A percentile compares a stretch with the other conserved stretches of the same genome.
These are phyloP conservation scores for Coregonus sp. DNA, from an alignment of 2,797 vertebrate species.

Conservation along the genomic window DNA sequence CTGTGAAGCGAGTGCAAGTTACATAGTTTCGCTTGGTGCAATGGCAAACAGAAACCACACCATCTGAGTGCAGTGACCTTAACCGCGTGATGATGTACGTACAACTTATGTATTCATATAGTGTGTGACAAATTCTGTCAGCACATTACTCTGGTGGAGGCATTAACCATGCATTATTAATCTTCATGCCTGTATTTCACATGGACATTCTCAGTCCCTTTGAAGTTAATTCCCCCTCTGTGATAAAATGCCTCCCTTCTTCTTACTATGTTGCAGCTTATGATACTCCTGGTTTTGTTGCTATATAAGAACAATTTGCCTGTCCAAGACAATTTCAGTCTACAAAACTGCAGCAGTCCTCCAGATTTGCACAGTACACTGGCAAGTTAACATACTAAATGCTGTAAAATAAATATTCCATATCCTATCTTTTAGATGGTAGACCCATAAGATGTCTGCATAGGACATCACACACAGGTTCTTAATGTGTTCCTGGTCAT, in stretches of 20 bases:
- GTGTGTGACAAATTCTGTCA: conserved; percentile 64
- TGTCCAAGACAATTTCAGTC: conserved; percentile 44
- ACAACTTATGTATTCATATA: conserved; percentile 52
- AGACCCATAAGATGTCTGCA: not conserved
- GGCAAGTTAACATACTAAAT: not conserved
- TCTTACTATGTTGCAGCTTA: not conserved
- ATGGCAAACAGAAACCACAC: conserved; percentile 28
- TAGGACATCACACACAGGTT: conserved; percentile 9
- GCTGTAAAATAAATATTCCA: conserved; percentile 11
- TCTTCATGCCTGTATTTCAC: conserved; percentile 48
- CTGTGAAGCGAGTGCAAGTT: conserved; percentile 46
- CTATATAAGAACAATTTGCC: conserved; percentile 38
- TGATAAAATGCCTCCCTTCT: conserved; percentile 54
- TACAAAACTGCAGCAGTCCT: conserved; percentile 16
- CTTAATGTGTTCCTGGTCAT: conserved; percentile 1
- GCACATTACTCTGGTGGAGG: conserved; percentile 56
- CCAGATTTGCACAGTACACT: not conserved
- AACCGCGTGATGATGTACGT: conserved; percentile 15
- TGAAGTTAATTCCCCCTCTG: conserved; percentile 63
- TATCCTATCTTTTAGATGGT: not conserved
- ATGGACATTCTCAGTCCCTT: conserved; percentile 62
- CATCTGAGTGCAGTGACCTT: conserved; percentile 30
- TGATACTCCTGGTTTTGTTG: conserved; percentile 16
- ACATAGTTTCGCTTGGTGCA: conserved; percentile 40
- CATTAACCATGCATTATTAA: conserved; percentile 68